These are phyloP conservation scores for Trematocara stigmaticum DNA, from an alignment of 2,113 vertebrate genomes.

Conservation along the genomic window DNA sequence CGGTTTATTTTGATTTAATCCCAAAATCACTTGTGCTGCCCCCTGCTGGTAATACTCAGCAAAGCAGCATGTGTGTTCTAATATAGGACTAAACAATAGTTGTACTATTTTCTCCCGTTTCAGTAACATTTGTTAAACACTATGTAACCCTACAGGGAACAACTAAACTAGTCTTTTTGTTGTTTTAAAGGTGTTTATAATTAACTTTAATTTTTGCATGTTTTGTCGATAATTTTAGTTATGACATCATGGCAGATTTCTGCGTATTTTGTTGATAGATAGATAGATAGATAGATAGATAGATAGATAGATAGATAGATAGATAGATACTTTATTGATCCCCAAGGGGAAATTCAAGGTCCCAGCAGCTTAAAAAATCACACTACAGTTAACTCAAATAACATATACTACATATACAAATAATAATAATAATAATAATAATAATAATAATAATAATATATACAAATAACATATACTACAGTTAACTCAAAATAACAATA, in stretches of 20 bases:
- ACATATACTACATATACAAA: too few relatives aligned
- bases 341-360: too few relatives aligned
- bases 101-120: background rate
- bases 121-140: background rate
- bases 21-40: background rate
- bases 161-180: background rate
- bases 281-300: too few relatives aligned
- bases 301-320: too few relatives aligned
- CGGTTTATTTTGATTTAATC: background rate
- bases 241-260: background rate
- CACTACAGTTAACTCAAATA: too few relatives aligned
- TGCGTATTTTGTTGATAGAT: background rate
- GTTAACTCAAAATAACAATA: too few relatives aligned
- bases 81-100: background rate
- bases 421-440: too few relatives aligned
- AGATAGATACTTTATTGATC: too few relatives aligned
- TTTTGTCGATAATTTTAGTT: fast-evolving
- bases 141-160: background rate
- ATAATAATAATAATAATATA: too few relatives aligned
- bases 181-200: background rate
- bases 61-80: background rate
- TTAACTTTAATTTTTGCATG: background rate
- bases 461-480: too few relatives aligned
- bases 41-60: background rate
- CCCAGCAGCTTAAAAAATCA: too few relatives aligned